phyloP scores from a whole-genome alignment of 1,140 invertebrate species.

The Pogonus chalceus region DNA sequence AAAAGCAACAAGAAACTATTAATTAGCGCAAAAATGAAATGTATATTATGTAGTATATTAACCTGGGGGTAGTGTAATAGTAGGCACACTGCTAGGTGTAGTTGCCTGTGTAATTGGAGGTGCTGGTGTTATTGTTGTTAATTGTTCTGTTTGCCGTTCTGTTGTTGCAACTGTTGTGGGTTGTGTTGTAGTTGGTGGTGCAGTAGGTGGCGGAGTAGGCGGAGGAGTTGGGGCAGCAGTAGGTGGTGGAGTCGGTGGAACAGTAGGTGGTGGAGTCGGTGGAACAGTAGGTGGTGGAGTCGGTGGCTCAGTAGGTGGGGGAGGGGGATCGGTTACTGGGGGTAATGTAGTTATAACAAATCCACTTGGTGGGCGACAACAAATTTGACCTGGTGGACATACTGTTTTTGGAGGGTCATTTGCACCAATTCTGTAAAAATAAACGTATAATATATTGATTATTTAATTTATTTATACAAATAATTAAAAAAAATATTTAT shows the following conservation, averaged over 20 bases:
- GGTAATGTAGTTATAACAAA: too few species aligned
- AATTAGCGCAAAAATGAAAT: too few species aligned
- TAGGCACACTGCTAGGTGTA: too few species aligned
- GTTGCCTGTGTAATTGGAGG: neutral
- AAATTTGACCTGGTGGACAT: neutral
- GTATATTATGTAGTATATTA: too few species aligned
- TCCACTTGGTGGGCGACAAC: neutral
- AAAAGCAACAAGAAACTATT: too few species aligned
- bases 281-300: neutral
- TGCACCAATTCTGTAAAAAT: constrained; percentile 1
- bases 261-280: neutral
- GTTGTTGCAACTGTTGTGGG: constrained; percentile 10
- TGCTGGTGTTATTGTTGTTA: neutral
- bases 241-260: neutral
- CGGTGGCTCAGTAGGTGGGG: neutral
- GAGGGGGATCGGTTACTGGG: neutral
- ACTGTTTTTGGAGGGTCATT: neutral
- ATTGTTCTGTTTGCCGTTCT: neutral
- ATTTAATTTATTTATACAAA: too few species aligned
- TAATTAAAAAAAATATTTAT: too few species aligned
- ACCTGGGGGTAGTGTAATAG: neutral
- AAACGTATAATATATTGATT: too few species aligned
- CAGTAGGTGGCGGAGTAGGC: neutral
- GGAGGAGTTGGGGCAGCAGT: neutral
- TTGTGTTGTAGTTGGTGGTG: constrained; percentile 16